phyloP scores from a whole-genome alignment of 2,888 invertebrate genomes.

The Listrodromus nycthemerus region DNA sequence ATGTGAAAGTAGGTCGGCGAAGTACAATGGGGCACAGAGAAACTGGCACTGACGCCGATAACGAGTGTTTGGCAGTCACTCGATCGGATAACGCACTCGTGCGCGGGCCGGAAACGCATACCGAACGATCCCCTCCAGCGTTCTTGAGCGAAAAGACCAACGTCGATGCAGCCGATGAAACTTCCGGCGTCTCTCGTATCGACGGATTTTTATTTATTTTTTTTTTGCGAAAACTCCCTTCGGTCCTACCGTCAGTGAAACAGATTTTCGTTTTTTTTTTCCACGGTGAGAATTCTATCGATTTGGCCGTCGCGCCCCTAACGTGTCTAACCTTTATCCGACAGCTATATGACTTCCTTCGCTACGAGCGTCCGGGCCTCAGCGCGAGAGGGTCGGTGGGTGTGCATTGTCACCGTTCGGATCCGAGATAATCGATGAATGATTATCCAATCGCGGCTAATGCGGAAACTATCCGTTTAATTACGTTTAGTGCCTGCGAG shows the following conservation, averaged over 20 bases:
- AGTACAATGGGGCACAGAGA: neutral
- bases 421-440: constrained; percentile 82
- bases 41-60: neutral
- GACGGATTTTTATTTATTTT: too few relatives aligned
- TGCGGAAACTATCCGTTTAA: constrained; percentile 84
- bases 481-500: constrained; percentile 81
- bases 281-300: neutral
- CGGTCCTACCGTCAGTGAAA: neutral
- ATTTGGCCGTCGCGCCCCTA: neutral
- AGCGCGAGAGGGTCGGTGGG: constrained; percentile 51
- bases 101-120: neutral
- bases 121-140: neutral
- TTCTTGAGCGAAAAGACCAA: neutral
- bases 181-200: too few relatives aligned
- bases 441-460: constrained; percentile 84
- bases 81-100: neutral
- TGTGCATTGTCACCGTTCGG: constrained; percentile 73
- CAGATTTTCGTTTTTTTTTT: neutral
- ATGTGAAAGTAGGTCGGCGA: constrained; percentile 8
- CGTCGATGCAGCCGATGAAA: neutral
- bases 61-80: neutral
- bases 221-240: too few relatives aligned
- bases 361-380: constrained; percentile 21
- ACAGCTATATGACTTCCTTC: constrained; percentile 17
- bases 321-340: neutral